Evolutionary conservation across 92 coral and sea anemone species (phyloP), one percentile per base, ranked within the genome.

Genomic region (Scolanthus callimorphus): DNA sequence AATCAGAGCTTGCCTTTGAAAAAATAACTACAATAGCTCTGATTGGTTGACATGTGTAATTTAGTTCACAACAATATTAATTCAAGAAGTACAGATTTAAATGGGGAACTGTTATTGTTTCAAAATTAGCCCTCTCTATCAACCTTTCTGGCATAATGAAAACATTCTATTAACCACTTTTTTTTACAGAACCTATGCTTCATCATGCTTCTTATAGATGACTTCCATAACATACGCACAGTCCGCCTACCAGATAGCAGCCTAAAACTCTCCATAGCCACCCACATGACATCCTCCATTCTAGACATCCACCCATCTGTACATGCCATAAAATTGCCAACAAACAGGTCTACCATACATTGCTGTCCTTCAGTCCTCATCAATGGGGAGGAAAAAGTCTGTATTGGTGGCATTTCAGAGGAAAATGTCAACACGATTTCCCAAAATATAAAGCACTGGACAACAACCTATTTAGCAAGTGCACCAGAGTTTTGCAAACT

Each of bases 191-290:
- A 38, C 39, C 6, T 11, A 29, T 37, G 30, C 27, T 51, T 60
- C 51, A 59, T 70, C 6, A 27, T 70, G 8, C 37, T 59, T 11
- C 52, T 70, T 26, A 20, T 70, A 9, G 73, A 76, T 69, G 83
- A 69, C 57, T 69, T 79, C 39, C 82, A 65, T 39, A 59, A 66
- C 34, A 73, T 73, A 11, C 81, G 73, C 47, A 80, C 81, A 9
- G 57, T 73, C 15, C 49, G 74, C 8, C 69, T 58, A 24, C 70
- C 79, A 24, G 77, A 59, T 23, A 50, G 29, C 11, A 60, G 53
- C 53, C 30, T 67, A 62, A 76, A 76, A 62, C 83, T 76, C 31
- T 76, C 76, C 31, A 39, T 28, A 28, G 76, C 83, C 4, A 76
- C 76, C 46, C 83, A 76, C 49, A 65, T 76, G 83, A 67, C 76